phyloP scores from a whole-genome alignment of 2,888 invertebrate species.

The Amphipoea lucens region DNA sequence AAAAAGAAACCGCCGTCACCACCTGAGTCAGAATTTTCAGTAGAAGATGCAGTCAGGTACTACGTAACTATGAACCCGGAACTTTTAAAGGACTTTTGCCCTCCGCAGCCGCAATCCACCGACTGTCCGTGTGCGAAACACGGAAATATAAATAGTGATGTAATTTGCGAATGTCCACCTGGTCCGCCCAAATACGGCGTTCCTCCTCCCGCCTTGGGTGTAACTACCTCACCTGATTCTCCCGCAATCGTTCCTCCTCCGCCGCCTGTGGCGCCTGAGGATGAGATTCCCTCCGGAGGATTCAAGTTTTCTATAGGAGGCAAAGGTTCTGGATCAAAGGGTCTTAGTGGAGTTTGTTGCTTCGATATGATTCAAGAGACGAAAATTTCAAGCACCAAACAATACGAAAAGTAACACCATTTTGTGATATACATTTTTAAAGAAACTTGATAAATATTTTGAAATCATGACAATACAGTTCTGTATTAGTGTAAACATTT shows the following conservation, averaged over 20 bases:
- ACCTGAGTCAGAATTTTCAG: slow-evolving; percentile 67
- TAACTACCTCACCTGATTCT: background rate
- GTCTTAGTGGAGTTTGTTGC: slow-evolving; percentile 75
- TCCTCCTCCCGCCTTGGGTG: background rate
- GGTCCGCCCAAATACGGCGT: background rate
- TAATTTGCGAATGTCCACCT: slow-evolving; percentile 25
- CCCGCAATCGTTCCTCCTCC: background rate
- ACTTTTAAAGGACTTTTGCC: slow-evolving; percentile 21
- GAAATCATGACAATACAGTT: slow-evolving; percentile 8
- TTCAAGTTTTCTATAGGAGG: slow-evolving; percentile 73
- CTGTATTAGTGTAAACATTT: slow-evolving; percentile 5
- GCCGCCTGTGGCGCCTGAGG: background rate
- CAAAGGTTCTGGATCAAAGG: slow-evolving; percentile 77
- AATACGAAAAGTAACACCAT: background rate
- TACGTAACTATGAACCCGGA: slow-evolving; percentile 46
- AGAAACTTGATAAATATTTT: slow-evolving; percentile 7
- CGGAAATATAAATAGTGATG: background rate
- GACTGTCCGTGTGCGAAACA: slow-evolving; percentile 17
- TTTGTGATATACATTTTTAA: background rate
- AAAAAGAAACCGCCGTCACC: slow-evolving; percentile 57
- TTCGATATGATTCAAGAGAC: slow-evolving; percentile 67
- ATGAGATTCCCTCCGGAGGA: slow-evolving; percentile 60
- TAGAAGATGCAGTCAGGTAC: slow-evolving; percentile 76
- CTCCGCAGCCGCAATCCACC: background rate
- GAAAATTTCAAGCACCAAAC: slow-evolving; percentile 15